Conservation (phyloP, 2,113 vertebrate genomes). For the Crotalus tigris region DNA sequence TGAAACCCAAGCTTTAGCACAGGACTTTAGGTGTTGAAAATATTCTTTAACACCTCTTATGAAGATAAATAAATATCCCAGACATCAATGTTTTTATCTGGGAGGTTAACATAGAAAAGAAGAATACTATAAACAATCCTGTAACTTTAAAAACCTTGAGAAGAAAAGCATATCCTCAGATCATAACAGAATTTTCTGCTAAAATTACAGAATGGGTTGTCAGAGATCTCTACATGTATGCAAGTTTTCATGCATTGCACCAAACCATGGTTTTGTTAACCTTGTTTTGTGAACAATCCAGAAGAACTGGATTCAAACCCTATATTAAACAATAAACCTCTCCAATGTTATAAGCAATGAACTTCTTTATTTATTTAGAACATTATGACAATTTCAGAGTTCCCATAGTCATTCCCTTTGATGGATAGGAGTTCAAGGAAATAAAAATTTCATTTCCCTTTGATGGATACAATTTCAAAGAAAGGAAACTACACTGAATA, state of each 20-base stretch:
- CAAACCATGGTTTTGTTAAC: background rate
- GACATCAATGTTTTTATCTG: conserved; percentile 24
- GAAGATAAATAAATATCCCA: conserved; percentile 55
- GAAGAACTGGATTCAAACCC: background rate
- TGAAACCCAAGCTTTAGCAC: conserved; percentile 58
- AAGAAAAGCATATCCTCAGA: background rate
- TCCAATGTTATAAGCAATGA: background rate
- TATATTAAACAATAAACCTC: background rate
- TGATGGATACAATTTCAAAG: background rate
- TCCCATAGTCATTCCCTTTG: background rate
- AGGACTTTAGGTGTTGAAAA: conserved; percentile 43
- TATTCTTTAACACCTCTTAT: conserved; percentile 43
- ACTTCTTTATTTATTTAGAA: background rate
- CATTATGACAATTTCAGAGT: background rate
- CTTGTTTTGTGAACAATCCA: background rate
- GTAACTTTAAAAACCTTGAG: conserved; percentile 37
- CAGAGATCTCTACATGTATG: background rate
- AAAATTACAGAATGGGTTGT: background rate
- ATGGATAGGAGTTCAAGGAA: background rate
- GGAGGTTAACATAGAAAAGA: conserved; percentile 5
- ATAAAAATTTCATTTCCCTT: background rate
- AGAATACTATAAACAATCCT: background rate
- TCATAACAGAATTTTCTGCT: background rate
- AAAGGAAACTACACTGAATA: background rate
- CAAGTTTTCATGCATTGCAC: background rate